Evolutionary conservation across 2,888 invertebrate species (phyloP), one percentile per base, ranked within the genome.

Genomic region (Lasioglossum zephyrum): DNA sequence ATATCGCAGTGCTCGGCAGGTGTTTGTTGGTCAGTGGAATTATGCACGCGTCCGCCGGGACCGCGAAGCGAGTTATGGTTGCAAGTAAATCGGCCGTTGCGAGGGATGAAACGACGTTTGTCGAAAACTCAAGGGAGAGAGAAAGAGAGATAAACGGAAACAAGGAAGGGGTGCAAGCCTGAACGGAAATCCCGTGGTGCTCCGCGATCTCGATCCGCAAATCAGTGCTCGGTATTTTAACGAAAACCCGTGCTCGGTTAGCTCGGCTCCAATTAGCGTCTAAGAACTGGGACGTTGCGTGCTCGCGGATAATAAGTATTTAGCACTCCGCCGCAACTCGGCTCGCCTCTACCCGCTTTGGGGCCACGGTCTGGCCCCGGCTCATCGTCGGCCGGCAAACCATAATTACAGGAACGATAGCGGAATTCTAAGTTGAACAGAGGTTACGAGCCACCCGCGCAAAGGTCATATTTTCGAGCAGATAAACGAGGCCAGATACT

Each of bases 251-350:
- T 57, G 57, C 57, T n/a, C 9, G 57, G 57, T n/a, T 9, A 1
- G 73, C 49, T n/a, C 49, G 73, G 22, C 36, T 73, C 73, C 73
- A 49, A 73, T 75, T 80, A 66, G 31, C 13, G 47, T 41, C 31
- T 39, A 16, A 77, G 49, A 49, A 73, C 79, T 87, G 60, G 87
- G 87, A 72, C 87, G 72, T 87, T 84, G 87, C 87, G 81, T 87
- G 87, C 81, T 74, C 74, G 26, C 41, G 86, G 86, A 77, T 86
- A 87, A 87, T 87, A 86, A 87, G 86, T 87, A 79, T 87, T 87
- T 84, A 83, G 70, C 86, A 44, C 81, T 63, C 63, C n/a, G 66
- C 26, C 66, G 2, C 66, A 36, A 18, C 66, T 22, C 36, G 36
- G 66, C 66, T 66, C 36, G 66, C 1, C n/a, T n/a, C n/a, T 31